Evolutionary conservation across 2,888 invertebrate species (phyloP), one percentile per base, ranked within the genome.

Genomic region (Standfussiana lucernea): DNA sequence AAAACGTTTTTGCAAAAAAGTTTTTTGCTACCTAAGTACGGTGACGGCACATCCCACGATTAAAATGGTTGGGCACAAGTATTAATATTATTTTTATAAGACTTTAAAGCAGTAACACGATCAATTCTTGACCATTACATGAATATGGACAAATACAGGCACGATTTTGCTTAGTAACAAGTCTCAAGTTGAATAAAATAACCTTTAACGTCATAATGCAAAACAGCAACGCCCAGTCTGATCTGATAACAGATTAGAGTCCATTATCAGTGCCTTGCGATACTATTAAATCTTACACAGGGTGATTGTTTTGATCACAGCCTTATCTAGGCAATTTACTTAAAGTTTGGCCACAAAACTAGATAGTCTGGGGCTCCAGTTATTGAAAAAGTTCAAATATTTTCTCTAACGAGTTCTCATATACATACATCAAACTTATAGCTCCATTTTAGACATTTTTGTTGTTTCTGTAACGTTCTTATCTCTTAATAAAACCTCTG

Each of bases 241-340:
- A 77, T 84, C 59, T 50, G 75, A 79, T 80, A 83, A 85, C 75
- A 72, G 73, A 80, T 79, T 72, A 59, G 67, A 66, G 67, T 72
- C 64, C 28, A 72, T 84, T 88, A 84, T 85, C 81, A 78, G 64
- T 66, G 40, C 40, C 28, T 21, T 72, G 65, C 28, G 59, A 21
- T 47, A 40, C 53, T 42, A 70, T 70, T 65, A 77, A 53, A 72
- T 40, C 35, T 11, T 73, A 77, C 61, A 83, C 83, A 84, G 59
- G 53, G 0, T 59, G 84, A 45, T 28, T 71, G 21, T 42, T 70
- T 56, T 37, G 1, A 45, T 0, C 6, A 6, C 7, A 18, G 8
- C 3, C 8, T 28, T 53, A 28, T 28, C 0, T 5, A 24, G 6
- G 13, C 2, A 11, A 56, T 28, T n/a, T 56, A 45, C 18, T 50